Evolutionary conservation across 2,113 vertebrate species (phyloP), one percentile per base, ranked within the genome.

Genomic region (Notiomystis cincta): DNA sequence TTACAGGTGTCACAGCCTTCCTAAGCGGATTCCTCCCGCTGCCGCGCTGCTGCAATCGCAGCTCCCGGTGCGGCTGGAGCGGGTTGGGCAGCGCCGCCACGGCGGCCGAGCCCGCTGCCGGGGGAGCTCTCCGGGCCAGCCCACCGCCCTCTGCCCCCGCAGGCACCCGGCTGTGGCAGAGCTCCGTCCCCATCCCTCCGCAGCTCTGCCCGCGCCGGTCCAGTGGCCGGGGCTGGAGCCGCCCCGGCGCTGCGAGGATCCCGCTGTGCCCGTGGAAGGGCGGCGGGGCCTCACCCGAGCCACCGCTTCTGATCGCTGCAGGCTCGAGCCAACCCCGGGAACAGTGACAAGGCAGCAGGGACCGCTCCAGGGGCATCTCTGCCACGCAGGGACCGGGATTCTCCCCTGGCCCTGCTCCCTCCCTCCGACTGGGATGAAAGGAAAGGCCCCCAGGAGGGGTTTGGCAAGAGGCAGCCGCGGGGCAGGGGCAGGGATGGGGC

Each of bases 221-320:
- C 66, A 8, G 51, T 25, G 7, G 9, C 33, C 0, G 4, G 15
- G 40, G 70, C 79, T 5, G 20, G 51, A 47, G 69, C 73, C 25
- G 3, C 35, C 30, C 31, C 2, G 13, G 1, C 0, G 25, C 77
- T 12, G 2, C 1, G 14, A 24, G 56, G 51, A 71, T 51, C 30
- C 17, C 30, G 56, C 30, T 24, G 23, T 7, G 56, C 33, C 2
- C 21, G 25, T 38, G 0, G 6, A 56, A 11, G 48, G 31, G 21
- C 30, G 7, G 38, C 15, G 1, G 70, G 62, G 79, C 47, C 71
- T 90, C 79, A 77, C 71, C 48, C 1, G 10, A 83, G 71, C 79
- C 71, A 14, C 62, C 25, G 1, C 35, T 56, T 37, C 61, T 27
- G 38, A 60, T 53, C 11, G 6, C 78, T 45, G 60, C 71, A 62